Evolutionary conservation across 92 coral and sea anemone species (phyloP).

Genomic region (Scolanthus callimorphus): DNA sequence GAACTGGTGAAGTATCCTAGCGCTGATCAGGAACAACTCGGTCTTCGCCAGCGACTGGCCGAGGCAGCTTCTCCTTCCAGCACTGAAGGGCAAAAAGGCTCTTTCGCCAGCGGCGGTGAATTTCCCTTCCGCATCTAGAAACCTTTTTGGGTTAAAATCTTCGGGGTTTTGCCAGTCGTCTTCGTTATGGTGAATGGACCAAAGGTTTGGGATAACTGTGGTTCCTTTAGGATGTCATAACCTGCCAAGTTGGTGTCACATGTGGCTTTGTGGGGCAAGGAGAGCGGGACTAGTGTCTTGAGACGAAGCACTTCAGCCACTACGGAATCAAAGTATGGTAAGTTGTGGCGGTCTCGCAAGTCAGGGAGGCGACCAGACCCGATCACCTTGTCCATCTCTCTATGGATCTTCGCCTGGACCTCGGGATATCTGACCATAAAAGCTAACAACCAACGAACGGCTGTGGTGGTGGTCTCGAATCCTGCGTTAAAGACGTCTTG

Average conservation of each 20-base stretch:
- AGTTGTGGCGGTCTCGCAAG: constrained; percentile 32
- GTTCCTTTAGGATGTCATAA: constrained; percentile 38
- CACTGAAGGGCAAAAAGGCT: constrained; percentile 44
- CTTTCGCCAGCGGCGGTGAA: constrained; percentile 16
- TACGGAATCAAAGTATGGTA: constrained; percentile 45
- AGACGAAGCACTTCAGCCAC: constrained; percentile 41
- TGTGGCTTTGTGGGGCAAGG: constrained; percentile 39
- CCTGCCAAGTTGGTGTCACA: constrained; percentile 42
- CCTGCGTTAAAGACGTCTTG: constrained; percentile 75
- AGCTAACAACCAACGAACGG: constrained; percentile 58
- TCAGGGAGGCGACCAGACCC: constrained; percentile 38
- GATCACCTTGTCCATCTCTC: constrained; percentile 20
- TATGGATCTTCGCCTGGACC: constrained; percentile 22
- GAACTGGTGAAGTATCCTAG: constrained; percentile 41
- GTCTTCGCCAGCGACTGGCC: constrained; percentile 49
- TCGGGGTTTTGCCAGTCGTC: constrained; percentile 46
- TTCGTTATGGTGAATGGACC: constrained; percentile 44
- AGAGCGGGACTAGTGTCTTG: constrained; percentile 12
- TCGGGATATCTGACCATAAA: constrained; percentile 58
- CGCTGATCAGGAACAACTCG: constrained; percentile 23
- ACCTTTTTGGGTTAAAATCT: constrained; percentile 39
- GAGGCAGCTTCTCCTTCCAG: constrained; percentile 43
- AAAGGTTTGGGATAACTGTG: constrained; percentile 23
- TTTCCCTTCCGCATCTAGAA: constrained; percentile 33
- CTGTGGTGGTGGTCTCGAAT: constrained; percentile 59